Base-by-base conservation (phyloP, 2,113 vertebrate genomes). In the Glareola pratincola region DNA sequence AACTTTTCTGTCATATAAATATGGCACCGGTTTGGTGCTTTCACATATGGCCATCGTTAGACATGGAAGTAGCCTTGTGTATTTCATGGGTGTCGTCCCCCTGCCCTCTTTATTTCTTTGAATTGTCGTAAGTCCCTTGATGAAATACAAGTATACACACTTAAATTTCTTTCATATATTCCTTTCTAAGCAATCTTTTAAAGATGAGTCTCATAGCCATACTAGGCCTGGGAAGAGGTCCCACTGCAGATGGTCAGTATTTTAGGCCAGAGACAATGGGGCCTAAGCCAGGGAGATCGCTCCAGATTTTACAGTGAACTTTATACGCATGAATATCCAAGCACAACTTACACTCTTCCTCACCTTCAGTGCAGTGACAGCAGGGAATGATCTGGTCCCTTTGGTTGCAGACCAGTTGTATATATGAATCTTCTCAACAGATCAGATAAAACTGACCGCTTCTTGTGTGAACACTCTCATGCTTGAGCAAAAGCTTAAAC, bases 341-440 rank as follows among this genome's bases (percentile, higher is more conserved):
- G 47, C 0, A 0, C 21, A 47, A 14, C 22, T 92, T 34, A 41
- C 0, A 2, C 2, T 64, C 4, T 20, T 87, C 17, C 4, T 4
- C 41, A 47, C 36, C 27, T 80, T 47, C 36, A 43, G 34, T 36
- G 54, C 27, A 24, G 43, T 48, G 18, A 37, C 54, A 60, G 32
- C 4, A 4, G 51, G 27, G 15, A 73, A 56, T 51, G 8, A 43
- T 51, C n/a, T 57, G 36, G 48, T 54, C 12, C 19, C 26, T 90
- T 62, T 66, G 27, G 30, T 67, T 79, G 47, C 43, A 75, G 23
- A 51, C 3, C 24, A 20, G 14, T 56, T 87, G 34, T 47, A 22
- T 75, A 30, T 62, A 71, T 27, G 34, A 8, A 62, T 72, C 41
- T 68, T 91, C 37, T 71, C 45, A 75, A 39, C 3, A 53, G 11